Conservation (phyloP, 37 sponge, comb jelly and placozoan species). For the Ephydatia muelleri region DNA sequence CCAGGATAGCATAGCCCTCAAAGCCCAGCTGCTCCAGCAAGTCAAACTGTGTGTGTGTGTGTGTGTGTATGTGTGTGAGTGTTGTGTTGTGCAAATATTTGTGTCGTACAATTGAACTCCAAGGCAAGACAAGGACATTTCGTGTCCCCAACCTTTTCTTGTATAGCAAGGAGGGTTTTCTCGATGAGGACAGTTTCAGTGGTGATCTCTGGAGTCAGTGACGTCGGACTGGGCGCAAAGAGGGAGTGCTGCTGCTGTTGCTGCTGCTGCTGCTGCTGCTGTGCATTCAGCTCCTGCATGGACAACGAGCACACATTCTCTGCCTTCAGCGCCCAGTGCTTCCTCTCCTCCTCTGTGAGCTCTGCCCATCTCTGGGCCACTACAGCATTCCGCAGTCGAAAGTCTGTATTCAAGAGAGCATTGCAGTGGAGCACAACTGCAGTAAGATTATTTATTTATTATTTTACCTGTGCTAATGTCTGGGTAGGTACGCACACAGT, state of each 20-base stretch:
- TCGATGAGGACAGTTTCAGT: slow-evolving; percentile 54
- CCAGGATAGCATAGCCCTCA: slow-evolving; percentile 80
- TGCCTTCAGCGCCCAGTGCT: slow-evolving; percentile 69
- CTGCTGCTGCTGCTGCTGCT: background rate
- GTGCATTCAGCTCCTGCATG: slow-evolving; percentile 18
- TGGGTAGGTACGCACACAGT: slow-evolving; percentile 51
- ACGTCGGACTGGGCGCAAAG: background rate
- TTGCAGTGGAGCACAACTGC: no score
- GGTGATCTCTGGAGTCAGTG: slow-evolving; percentile 9
- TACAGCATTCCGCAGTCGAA: slow-evolving; percentile 62
- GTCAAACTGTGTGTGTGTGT: slow-evolving; percentile 56
- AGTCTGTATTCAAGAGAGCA: slow-evolving; percentile 20
- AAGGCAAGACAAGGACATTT: no score
- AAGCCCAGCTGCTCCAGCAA: slow-evolving; percentile 85
- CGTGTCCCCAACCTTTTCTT: slow-evolving; percentile 79
- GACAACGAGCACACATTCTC: slow-evolving; percentile 61
- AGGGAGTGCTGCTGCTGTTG: background rate
- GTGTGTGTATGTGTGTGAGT: background rate
- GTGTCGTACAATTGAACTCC: no score
- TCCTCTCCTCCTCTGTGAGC: slow-evolving; percentile 60
- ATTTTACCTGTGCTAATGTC: slow-evolving; percentile 58
- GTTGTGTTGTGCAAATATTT: no score
- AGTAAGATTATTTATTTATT: no score
- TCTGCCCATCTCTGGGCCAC: slow-evolving; percentile 76
- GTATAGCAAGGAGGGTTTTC: slow-evolving; percentile 51